Evolutionary conservation across 2,797 vertebrate species (phyloP).

Genomic region (Gallinago solitaria): DNA sequence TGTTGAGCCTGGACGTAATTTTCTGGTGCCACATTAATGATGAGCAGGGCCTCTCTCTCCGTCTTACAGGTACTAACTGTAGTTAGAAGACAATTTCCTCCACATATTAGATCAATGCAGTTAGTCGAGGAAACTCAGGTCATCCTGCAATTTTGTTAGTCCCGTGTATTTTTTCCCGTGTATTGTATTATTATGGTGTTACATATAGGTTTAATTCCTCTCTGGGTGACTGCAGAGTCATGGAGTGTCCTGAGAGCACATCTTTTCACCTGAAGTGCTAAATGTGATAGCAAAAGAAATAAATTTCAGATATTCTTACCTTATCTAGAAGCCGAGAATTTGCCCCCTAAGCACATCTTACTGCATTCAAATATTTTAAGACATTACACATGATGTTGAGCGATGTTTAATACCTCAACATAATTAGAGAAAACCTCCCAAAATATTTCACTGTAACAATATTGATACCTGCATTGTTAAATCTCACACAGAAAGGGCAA

Average conservation of each 20-base stretch:
- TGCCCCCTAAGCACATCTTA: background rate
- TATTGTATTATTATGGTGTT: background rate
- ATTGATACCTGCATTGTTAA: background rate
- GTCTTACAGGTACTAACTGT: background rate
- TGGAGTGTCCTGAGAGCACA: background rate
- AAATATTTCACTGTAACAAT: background rate
- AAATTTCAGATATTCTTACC: background rate
- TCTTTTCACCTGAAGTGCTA: background rate
- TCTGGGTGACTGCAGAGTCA: background rate
- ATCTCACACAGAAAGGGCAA: background rate
- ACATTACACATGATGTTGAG: background rate
- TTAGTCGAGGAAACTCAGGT: background rate
- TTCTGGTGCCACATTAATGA: accelerated
- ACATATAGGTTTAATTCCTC: background rate
- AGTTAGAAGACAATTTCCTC: background rate
- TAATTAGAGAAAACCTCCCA: background rate
- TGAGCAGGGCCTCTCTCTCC: background rate
- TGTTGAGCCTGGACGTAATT: background rate
- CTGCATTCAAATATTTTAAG: background rate
- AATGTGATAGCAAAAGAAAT: background rate
- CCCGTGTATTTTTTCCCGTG: background rate
- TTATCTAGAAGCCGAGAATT: background rate
- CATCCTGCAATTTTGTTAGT: background rate
- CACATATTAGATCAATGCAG: background rate
- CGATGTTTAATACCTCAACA: background rate